Evolutionary conservation across 2,113 vertebrate species (phyloP), one percentile per base, ranked within the genome.

Genomic region (Cinclus cinclus): DNA sequence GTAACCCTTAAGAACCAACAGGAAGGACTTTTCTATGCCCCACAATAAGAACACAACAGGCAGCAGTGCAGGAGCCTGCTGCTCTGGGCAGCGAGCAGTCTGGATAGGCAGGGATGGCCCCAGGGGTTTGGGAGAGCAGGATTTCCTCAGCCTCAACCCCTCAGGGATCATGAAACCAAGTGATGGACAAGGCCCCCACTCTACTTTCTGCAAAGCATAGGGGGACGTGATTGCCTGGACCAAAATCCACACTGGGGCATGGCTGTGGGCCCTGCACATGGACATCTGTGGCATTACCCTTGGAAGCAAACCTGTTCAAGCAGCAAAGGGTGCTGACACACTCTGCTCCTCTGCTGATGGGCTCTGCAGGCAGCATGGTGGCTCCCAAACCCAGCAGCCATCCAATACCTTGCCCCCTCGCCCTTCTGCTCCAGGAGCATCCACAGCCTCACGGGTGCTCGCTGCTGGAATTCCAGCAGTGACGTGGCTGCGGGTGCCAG

Each of bases 391-490:
- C 39, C 63, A 49, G 67, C 58, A 89, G 35, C 8, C 56, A 67
- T 2, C 23, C 78, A 20, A 5, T 0, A 2, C 56, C 0, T 10
- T 4, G 2, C 1, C n/a, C 44, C 33, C 13, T n/a, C 0, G 0
- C 24, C 39, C 59, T 35, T 44, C 63, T 46, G 63, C 82, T 85
- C 65, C 68, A 1, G 0, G 3, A 68, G 35, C 59, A 50, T 5
- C 63, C 1, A 1, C 1, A 6, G 7, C 20, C 0, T 0, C 27
- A 1, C 0, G 0, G 0, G 10, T 0, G 1, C 35, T 56, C 0
- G 0, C 47, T 25, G 27, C 60, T n/a, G 87, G 42, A n/a, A 50
- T 5, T 15, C n/a, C 74, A 41, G 79, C 33, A 5, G 22, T 10
- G 58, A 7, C 0, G 0, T 13, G 56, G 49, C 67, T 71, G 42